These are phyloP conservation scores for Troglohyphantes excavatus DNA, from an alignment of 2,888 invertebrate genomes.

Conservation along the genomic window DNA sequence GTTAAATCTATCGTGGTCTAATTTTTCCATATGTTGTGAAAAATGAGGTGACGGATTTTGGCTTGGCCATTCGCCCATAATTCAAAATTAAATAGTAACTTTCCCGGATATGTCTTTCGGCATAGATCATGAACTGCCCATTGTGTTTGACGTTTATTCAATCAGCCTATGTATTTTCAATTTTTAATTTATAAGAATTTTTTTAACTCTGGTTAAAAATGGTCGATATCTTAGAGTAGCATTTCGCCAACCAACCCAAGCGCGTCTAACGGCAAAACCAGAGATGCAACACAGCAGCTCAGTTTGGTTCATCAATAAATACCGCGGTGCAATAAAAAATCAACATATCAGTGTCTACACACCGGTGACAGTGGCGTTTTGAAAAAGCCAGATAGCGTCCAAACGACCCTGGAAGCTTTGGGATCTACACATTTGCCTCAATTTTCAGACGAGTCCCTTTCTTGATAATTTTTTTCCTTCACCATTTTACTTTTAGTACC, in stretches of 20 bases:
- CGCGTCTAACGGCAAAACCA: constrained; percentile 12
- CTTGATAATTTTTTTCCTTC: constrained; percentile 22
- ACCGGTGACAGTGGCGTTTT: constrained; percentile 25
- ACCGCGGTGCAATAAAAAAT: constrained; percentile 49
- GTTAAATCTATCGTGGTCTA: too few relatives aligned
- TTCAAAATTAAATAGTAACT: too few relatives aligned
- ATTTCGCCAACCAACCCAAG: not conserved
- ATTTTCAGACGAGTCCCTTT: constrained; percentile 21
- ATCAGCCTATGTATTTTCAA: too few relatives aligned
- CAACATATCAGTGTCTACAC: constrained; percentile 43
- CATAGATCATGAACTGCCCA: too few relatives aligned
- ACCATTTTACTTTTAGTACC: constrained; percentile 31
- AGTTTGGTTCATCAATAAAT: constrained; percentile 48
- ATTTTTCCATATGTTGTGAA: too few relatives aligned
- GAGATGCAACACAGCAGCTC: not conserved
- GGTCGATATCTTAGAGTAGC: not conserved
- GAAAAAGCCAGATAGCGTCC: constrained; percentile 55
- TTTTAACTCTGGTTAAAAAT: constrained; percentile 17
- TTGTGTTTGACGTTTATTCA: too few relatives aligned
- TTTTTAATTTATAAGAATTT: too few relatives aligned
- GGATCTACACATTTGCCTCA: constrained; percentile 33
- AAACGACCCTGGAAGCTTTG: constrained; percentile 57
- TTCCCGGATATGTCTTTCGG: too few relatives aligned
- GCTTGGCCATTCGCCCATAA: too few relatives aligned
- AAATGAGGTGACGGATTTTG: too few relatives aligned